Evolutionary conservation across 2,888 invertebrate genomes (phyloP).

Genomic region (Fissipunctia ypsillon): DNA sequence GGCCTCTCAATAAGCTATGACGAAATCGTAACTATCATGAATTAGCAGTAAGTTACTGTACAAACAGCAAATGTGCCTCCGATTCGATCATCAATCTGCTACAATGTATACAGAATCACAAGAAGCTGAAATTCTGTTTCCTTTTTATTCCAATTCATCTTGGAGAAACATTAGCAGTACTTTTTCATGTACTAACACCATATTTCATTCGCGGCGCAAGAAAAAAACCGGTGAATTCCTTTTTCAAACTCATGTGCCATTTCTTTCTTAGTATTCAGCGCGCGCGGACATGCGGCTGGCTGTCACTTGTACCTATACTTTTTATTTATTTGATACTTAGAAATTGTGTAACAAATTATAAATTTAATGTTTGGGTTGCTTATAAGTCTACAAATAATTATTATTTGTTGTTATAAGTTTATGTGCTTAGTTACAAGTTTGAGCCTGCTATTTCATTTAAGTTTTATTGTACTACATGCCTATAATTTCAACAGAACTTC

Average conservation of each 20-base stretch:
- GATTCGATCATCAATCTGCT: constrained; percentile 8
- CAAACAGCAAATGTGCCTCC: neutral
- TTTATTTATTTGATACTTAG: constrained; percentile 69
- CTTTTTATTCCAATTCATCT: constrained; percentile 40
- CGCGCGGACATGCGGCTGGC: constrained; percentile 52
- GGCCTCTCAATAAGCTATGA: neutral
- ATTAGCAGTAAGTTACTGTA: neutral
- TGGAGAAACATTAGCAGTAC: constrained; percentile 44
- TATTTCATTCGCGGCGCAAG: constrained; percentile 47
- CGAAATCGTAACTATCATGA: neutral
- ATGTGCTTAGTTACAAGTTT: constrained; percentile 17
- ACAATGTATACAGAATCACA: constrained; percentile 16
- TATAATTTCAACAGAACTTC: constrained; percentile 6
- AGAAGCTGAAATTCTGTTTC: constrained; percentile 22
- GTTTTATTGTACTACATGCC: constrained; percentile 33
- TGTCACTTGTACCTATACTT: constrained; percentile 69
- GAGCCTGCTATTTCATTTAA: constrained; percentile 26
- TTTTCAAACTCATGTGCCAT: constrained; percentile 61
- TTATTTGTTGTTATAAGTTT: too few relatives aligned
- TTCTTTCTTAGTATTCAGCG: constrained; percentile 69
- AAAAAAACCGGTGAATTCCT: constrained; percentile 40
- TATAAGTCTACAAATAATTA: constrained; percentile 29
- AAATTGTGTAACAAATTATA: constrained; percentile 38
- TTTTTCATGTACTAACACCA: constrained; percentile 49
- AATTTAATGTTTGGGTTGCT: constrained; percentile 26